phyloP scores from a whole-genome alignment of 2,113 vertebrate species.

The Hypanus sabinus region DNA sequence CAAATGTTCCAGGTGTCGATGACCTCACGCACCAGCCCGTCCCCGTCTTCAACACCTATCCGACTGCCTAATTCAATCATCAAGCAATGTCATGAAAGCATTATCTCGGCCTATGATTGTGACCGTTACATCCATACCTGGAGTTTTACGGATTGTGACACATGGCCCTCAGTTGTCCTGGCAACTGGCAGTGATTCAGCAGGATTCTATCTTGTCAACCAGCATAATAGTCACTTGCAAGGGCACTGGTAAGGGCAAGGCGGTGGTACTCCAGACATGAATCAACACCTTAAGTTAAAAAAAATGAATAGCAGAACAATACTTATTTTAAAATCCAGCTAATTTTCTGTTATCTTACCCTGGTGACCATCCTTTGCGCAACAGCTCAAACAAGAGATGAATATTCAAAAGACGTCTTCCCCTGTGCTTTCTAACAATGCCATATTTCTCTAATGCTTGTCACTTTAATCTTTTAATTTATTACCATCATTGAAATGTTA shows the following conservation, averaged over 20 bases:
- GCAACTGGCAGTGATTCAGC: too few relatives aligned
- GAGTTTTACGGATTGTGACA: too few relatives aligned
- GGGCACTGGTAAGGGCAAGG: neutral
- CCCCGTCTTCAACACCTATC: too few relatives aligned
- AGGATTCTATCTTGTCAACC: too few relatives aligned
- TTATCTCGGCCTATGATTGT: too few relatives aligned
- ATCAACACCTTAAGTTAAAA: neutral
- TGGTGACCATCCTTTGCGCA: neutral
- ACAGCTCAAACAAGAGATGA: neutral
- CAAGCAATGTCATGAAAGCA: too few relatives aligned
- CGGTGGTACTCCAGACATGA: neutral
- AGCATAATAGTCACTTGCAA: neutral
- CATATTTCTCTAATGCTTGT: slow-evolving; percentile 20
- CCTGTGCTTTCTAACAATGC: neutral
- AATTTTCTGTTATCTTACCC: neutral
- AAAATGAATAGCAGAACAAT: neutral
- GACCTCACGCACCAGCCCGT: too few relatives aligned
- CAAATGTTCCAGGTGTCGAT: too few relatives aligned
- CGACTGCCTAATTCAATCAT: too few relatives aligned
- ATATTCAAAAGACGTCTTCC: neutral
- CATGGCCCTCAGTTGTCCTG: too few relatives aligned
- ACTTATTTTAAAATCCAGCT: neutral
- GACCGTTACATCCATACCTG: too few relatives aligned
- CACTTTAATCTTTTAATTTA: neutral
- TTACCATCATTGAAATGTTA: neutral